Percentiles rank a stretch among this genome's conserved stretches.
These are phyloP conservation scores for Embiotoca jacksoni DNA, from an alignment of 2,113 vertebrate genomes.

Conservation along the genomic window DNA sequence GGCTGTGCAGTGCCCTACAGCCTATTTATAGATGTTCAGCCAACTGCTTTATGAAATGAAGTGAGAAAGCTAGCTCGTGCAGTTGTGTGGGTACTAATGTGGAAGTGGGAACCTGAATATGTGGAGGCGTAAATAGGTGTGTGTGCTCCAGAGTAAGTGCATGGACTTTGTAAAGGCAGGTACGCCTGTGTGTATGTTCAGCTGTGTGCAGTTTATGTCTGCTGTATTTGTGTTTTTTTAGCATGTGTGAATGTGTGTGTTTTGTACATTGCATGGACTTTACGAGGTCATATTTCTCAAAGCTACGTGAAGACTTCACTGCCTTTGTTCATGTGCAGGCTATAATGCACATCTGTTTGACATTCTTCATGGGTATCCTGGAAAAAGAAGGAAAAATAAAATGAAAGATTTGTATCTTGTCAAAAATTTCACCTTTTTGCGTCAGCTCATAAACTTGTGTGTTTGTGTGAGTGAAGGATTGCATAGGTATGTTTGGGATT, in stretches of 20 bases:
- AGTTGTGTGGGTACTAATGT: slow-evolving; percentile 68
- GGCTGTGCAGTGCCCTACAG: slow-evolving; percentile 83
- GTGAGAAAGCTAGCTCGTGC: slow-evolving; percentile 70
- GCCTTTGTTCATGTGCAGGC: slow-evolving; percentile 44
- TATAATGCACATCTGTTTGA: slow-evolving; percentile 10
- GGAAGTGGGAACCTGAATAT: slow-evolving; percentile 51
- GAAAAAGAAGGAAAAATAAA: neutral
- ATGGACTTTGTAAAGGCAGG: neutral
- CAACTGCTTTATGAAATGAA: slow-evolving; percentile 81
- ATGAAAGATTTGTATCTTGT: slow-evolving; percentile 11
- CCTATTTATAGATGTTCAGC: slow-evolving; percentile 85
- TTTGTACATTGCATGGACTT: slow-evolving; percentile 1
- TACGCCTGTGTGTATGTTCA: slow-evolving; percentile 10
- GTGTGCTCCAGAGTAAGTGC: slow-evolving; percentile 34
- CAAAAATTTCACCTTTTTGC: slow-evolving; percentile 46
- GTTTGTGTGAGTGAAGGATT: slow-evolving; percentile 33
- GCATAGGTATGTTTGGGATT: slow-evolving; percentile 40
- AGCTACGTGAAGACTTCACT: slow-evolving; percentile 39
- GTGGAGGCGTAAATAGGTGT: slow-evolving; percentile 49
- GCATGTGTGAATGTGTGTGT: neutral
- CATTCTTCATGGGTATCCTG: neutral
- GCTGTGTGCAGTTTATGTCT: neutral
- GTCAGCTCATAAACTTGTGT: slow-evolving; percentile 35
- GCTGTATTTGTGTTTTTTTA: neutral
- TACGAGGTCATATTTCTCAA: slow-evolving; percentile 64